Base-by-base conservation (phyloP, 2,888 invertebrate species). In the Leucophenga maculata region DNA sequence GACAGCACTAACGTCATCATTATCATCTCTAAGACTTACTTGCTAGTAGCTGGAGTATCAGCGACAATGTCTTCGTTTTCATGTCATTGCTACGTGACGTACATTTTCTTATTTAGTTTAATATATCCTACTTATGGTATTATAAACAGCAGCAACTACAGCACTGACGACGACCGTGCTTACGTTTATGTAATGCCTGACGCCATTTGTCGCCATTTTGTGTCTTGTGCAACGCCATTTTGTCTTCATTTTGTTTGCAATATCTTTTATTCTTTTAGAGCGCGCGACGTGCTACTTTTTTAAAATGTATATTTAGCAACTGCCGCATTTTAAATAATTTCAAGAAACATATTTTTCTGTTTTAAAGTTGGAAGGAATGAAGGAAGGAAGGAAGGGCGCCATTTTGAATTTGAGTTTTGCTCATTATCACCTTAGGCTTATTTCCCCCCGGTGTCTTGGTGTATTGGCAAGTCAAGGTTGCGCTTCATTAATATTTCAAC, bases 31-130 rank as follows among this genome's bases (percentile, higher is more conserved):
- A 57, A 57, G 6, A 22, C 13, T 22, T 20, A 18, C 11, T n/a
- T n/a, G n/a, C n/a, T n/a, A 18, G 54, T 18, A 54, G 18, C 20
- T 18, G 54, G 16, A 55, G 11, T 54, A 11, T 11, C 54, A 11
- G 54, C 57, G 14, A 57, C 3, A n/a, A 20, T 14, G 18, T 20
- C 59, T 18, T 32, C 52, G 32, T 39, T 39, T 39, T n/a, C 74
- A 65, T 74, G 74, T 71, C 55, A 64, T n/a, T 64, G 68, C 54
- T 73, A 75, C 75, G 75, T 75, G 75, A 75, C 75, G 69, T 68
- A 73, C 69, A 73, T 69, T 71, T 65, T 68, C 75, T 75, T 75
- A 73, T 75, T 75, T 75, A 69, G 75, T 71, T 75, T 68, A 69
- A 75, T 75, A 75, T 69, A 69, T 68, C 50, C 54, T 65, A 71